A percentile compares a stretch with the other conserved stretches of the same genome.
Conservation (phyloP, 2,888 invertebrate species). For the Athalia rosae region DNA sequence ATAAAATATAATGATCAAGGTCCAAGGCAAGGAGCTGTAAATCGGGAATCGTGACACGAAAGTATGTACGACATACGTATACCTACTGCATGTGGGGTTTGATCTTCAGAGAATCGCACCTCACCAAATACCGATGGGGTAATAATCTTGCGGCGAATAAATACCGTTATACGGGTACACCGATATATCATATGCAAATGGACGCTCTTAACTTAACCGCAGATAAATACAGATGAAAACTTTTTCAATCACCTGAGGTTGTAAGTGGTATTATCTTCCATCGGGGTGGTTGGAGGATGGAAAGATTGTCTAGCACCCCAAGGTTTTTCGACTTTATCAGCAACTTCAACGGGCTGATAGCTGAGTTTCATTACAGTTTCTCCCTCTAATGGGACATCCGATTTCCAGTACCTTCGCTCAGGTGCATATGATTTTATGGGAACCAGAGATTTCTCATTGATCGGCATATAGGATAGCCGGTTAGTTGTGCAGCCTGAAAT, state of each 20-base stretch:
- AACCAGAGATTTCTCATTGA: slow-evolving; percentile 75
- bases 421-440: slow-evolving; percentile 75
- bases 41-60: slow-evolving; percentile 17
- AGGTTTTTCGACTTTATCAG: slow-evolving; percentile 70
- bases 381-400: slow-evolving; percentile 75
- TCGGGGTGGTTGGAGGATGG: slow-evolving; percentile 69
- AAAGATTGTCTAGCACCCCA: slow-evolving; percentile 72
- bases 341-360: slow-evolving; percentile 73
- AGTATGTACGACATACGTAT: background rate
- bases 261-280: slow-evolving; percentile 79
- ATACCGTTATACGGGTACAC: background rate
- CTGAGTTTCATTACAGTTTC: slow-evolving; percentile 77
- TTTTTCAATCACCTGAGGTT: slow-evolving; percentile 76
- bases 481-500: slow-evolving; percentile 78
- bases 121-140: background rate
- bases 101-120: background rate
- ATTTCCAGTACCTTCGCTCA: slow-evolving; percentile 73
- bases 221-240: background rate
- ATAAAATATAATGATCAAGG: slow-evolving; percentile 23
- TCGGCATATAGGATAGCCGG: slow-evolving; percentile 77
- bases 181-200: background rate
- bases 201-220: too few species aligned
- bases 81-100: background rate
- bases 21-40: slow-evolving; percentile 5
- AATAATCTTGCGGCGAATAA: too few species aligned